phyloP scores from a whole-genome alignment of 2,797 vertebrate species.

The Vultur gryphus region DNA sequence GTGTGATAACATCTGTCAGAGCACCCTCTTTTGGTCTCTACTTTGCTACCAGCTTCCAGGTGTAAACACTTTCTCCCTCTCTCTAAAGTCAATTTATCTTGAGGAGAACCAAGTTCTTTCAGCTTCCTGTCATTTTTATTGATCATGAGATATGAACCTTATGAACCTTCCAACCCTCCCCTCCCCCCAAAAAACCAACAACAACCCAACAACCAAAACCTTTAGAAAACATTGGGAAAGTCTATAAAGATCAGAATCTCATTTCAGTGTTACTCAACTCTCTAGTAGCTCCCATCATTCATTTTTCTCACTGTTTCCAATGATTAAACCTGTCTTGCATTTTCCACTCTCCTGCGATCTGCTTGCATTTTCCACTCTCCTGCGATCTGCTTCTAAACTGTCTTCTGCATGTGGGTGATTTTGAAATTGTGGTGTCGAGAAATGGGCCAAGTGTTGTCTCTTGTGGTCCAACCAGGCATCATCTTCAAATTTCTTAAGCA shows the following conservation, averaged over 20 bases:
- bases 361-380: background rate
- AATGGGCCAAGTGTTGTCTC: accelerated
- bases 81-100: background rate
- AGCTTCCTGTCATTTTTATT: background rate
- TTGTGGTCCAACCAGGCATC: background rate
- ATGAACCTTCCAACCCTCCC: background rate
- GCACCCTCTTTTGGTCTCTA: background rate
- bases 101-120: background rate
- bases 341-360: background rate
- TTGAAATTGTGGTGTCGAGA: background rate
- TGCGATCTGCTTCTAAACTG: background rate
- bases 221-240: constrained; percentile 10
- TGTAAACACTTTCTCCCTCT: background rate
- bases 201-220: background rate
- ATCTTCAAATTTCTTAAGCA: background rate
- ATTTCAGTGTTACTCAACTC: background rate
- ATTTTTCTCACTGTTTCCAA: background rate
- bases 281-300: background rate
- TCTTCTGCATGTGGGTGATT: background rate
- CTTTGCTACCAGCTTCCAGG: background rate
- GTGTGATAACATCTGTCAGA: background rate
- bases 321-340: background rate
- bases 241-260: constrained; percentile 22
- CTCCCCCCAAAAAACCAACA: background rate
- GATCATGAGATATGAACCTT: background rate